These are phyloP conservation scores for Gallinago solitaria DNA, from an alignment of 2,797 vertebrate species.

Conservation along the genomic window DNA sequence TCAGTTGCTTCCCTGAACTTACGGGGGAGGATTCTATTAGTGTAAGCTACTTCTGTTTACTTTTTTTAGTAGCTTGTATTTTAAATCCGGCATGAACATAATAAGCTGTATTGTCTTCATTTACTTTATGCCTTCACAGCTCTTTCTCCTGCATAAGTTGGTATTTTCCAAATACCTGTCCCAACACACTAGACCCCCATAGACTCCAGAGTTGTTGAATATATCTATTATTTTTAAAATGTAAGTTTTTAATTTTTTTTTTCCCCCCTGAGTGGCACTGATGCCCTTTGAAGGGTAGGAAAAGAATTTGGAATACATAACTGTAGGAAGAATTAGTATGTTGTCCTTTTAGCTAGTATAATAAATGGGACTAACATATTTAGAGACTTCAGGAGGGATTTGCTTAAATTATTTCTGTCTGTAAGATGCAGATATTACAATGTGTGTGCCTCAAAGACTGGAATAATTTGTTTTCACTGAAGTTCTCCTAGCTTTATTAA, in stretches of 20 bases:
- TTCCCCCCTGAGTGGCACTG: neutral
- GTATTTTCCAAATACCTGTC: neutral
- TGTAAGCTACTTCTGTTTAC: constrained; percentile 57
- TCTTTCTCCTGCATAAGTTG: neutral
- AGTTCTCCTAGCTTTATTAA: neutral
- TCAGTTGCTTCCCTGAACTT: constrained; percentile 33
- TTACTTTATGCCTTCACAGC: constrained; percentile 40
- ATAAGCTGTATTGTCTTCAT: neutral
- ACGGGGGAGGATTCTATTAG: constrained; percentile 24
- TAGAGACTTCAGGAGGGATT: neutral
- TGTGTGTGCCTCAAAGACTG: constrained; percentile 45
- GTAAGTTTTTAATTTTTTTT: neutral
- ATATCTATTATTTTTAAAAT: constrained; percentile 11
- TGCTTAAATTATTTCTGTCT: constrained; percentile 22
- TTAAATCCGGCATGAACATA: constrained; percentile 16
- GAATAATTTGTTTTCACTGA: neutral
- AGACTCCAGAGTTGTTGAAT: neutral
- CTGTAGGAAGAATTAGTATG: neutral
- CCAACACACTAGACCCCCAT: neutral
- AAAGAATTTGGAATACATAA: neutral
- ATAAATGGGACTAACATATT: neutral
- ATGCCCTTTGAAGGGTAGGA: neutral
- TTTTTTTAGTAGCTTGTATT: constrained; percentile 54
- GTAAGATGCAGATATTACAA: neutral
- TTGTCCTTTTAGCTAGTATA: neutral